Conservation (phyloP, 2,113 vertebrate genomes). For the Urocynchramus pylzowi region DNA sequence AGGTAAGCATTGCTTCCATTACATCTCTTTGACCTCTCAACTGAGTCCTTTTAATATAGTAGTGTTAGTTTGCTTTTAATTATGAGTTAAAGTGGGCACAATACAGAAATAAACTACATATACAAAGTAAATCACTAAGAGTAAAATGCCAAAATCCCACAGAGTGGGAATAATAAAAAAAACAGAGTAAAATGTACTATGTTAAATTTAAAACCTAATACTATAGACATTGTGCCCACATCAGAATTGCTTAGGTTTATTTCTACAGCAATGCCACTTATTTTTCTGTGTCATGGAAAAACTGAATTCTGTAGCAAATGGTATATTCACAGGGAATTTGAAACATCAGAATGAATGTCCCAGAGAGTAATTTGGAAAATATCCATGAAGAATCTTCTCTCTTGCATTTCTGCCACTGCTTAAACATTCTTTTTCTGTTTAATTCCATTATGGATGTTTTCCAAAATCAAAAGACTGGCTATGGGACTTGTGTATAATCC, state of each 20-base stretch:
- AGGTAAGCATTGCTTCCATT: neutral
- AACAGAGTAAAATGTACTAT: neutral
- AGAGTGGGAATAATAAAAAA: neutral
- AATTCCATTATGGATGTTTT: neutral
- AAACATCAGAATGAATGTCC: neutral
- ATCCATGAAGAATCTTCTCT: neutral
- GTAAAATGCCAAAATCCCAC: neutral
- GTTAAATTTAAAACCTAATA: neutral
- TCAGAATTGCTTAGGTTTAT: neutral
- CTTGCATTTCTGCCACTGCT: neutral
- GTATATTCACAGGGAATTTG: neutral
- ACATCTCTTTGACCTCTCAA: neutral
- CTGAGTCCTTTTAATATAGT: neutral
- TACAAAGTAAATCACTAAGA: neutral
- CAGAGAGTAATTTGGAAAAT: neutral
- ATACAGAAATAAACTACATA: neutral
- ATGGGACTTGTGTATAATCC: neutral
- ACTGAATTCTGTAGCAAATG: neutral
- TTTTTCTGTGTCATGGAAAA: neutral
- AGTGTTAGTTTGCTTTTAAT: neutral
- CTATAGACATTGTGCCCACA: neutral
- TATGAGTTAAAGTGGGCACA: neutral
- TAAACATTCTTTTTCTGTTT: neutral
- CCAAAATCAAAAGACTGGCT: neutral
- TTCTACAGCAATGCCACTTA: neutral